Base-by-base conservation (phyloP, 2,797 vertebrate genomes). In the Acipenser ruthenus region DNA sequence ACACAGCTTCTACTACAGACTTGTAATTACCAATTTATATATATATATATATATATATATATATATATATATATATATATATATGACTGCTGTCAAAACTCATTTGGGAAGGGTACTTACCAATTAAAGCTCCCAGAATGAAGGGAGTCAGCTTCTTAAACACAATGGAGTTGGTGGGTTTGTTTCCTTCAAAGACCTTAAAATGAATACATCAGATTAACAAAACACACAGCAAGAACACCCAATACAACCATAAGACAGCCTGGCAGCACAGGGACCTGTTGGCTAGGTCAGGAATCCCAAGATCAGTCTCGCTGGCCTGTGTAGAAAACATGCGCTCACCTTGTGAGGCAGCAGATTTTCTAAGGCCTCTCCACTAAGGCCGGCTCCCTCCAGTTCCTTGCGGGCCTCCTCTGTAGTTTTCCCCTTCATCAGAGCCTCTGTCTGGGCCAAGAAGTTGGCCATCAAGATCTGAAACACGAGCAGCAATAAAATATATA, bases 131-230 rank as follows among this genome's bases (percentile, higher is more conserved):
- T 78, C 97, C 97, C 12, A 99, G 89, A 7, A 87, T 95, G 79
- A 88, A 96, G 0, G 97, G 97, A 6, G 84, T 92, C 70, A 99
- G 83, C 78, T 95, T 98, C 68, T 90, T 95, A 84, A 99, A 98
- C 77, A 97, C 51, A n/a, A 99, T 94, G 0, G 96, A 98, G 78
- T 90, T 99, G 62, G 94, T 98, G 69, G 97, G 96, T 72, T 93
- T 88, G 83, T 99, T 99, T 83, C 97, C 96, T 84, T 96, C 93
- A 80, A 99, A 99, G 67, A 99, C 95, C 97, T 99, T 80, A 37
- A 37, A 37, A 37, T 37, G 37, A 37, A 37, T 37, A 37, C 37
- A 37, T 37, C 37, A 37, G 4, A 37, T 37, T 37, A 37, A 37
- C 37, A 37, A 37, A 37, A 37, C 37, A 37, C 37, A 37, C 1